Percentiles rank a stretch among this genome's conserved stretches.
These are phyloP conservation scores for Coleophora flavipennella DNA, from an alignment of 2,888 invertebrate genomes.

Conservation along the genomic window DNA sequence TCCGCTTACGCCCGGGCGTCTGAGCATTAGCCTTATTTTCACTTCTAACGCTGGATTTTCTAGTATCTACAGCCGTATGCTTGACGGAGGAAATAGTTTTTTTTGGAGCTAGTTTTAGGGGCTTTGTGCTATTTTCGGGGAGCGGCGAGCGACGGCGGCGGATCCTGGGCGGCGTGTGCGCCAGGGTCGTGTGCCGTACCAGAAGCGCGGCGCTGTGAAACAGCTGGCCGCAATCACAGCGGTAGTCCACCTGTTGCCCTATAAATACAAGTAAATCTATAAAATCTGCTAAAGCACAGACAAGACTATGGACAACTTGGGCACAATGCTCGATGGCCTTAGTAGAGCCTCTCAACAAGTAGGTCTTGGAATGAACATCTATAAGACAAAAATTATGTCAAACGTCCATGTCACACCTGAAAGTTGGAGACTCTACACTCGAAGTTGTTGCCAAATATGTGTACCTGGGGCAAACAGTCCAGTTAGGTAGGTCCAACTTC, in stretches of 20 bases:
- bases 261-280: conserved; percentile 2
- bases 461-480: too few species aligned
- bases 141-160: conserved; percentile 50
- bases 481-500: too few species aligned
- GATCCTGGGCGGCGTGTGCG: conserved; percentile 65
- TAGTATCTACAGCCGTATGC: conserved; percentile 14
- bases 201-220: conserved; percentile 59
- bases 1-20: background rate
- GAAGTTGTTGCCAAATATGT: too few species aligned
- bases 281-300: too few species aligned
- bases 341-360: too few species aligned
- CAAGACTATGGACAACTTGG: too few species aligned
- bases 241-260: conserved; percentile 54
- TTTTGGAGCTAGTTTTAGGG: conserved; percentile 20
- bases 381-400: too few species aligned
- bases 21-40: background rate
- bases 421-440: too few species aligned
- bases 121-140: conserved; percentile 19
- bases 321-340: too few species aligned
- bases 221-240: conserved; percentile 64
- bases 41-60: conserved; percentile 25
- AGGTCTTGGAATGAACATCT: too few species aligned
- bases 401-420: too few species aligned
- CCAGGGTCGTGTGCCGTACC: conserved; percentile 55
- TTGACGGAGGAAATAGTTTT: conserved; percentile 11